Percentiles rank a stretch among this genome's conserved stretches.
Evolutionary conservation across 2,888 invertebrate species (phyloP).

Genomic region (Drosophila gaucha): DNA sequence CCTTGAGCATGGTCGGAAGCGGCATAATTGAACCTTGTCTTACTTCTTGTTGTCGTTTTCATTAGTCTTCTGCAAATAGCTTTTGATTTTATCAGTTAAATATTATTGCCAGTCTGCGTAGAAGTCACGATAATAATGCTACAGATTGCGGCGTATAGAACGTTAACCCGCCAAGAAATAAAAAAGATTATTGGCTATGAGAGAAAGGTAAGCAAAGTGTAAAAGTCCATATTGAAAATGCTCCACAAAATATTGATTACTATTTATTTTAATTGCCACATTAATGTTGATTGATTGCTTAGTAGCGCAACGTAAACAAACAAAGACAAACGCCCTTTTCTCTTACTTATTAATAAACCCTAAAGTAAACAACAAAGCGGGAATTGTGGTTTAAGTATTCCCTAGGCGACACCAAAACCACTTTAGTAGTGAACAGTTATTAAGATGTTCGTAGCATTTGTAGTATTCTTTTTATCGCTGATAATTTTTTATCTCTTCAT

Average conservation of each 20-base stretch:
- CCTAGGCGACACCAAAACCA: constrained; percentile 14
- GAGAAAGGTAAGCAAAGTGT: constrained; percentile 48
- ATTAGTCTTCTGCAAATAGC: constrained; percentile 36
- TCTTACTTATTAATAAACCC: constrained; percentile 40
- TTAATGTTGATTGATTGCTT: constrained; percentile 30
- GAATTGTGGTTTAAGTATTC: constrained; percentile 15
- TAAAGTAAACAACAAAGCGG: constrained; percentile 22
- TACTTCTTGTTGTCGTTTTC: constrained; percentile 28
- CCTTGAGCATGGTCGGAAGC: constrained; percentile 44
- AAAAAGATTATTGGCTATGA: constrained; percentile 52
- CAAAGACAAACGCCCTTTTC: constrained; percentile 33
- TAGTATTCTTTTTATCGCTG: constrained; percentile 72
- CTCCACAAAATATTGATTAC: constrained; percentile 11
- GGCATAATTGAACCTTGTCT: constrained; percentile 58
- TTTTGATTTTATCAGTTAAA: constrained; percentile 54
- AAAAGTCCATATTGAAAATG: background rate
- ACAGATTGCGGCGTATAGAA: constrained; percentile 17
- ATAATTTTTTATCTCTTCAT: constrained; percentile 77
- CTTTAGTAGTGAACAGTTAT: constrained; percentile 14
- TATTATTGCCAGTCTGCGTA: constrained; percentile 1
- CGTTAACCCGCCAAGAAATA: constrained; percentile 37
- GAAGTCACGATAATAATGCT: constrained; percentile 65
- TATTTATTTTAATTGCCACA: background rate
- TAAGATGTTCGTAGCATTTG: constrained; percentile 67
- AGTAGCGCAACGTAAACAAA: constrained; percentile 11